phyloP scores from a whole-genome alignment of 2,888 invertebrate species.

The Machimus rusticus region DNA sequence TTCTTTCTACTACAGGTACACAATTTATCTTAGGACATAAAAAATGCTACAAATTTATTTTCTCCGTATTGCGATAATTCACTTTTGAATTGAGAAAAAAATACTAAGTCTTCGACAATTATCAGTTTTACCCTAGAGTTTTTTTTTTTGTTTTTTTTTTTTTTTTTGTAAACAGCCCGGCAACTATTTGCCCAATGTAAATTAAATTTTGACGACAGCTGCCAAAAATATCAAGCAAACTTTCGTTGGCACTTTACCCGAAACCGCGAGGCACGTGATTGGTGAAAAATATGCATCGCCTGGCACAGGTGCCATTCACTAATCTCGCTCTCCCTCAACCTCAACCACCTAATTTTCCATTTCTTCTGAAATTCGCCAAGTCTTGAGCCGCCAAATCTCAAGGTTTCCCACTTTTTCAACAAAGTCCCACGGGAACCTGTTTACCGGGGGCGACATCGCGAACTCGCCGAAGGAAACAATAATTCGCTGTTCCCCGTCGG shows the following conservation, averaged over 20 bases:
- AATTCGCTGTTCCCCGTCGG: background rate
- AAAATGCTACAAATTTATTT: too few species aligned
- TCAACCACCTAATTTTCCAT: background rate
- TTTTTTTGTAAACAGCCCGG: background rate
- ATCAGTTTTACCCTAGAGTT: too few species aligned
- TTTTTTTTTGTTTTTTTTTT: background rate
- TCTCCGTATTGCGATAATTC: too few species aligned
- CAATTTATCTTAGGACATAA: too few species aligned
- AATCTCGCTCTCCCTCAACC: background rate
- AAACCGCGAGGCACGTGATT: background rate
- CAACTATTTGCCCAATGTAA: background rate
- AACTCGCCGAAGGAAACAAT: background rate
- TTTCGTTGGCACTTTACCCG: background rate
- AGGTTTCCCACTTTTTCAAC: background rate
- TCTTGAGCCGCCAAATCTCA: background rate
- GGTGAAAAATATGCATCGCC: background rate
- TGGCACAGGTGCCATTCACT: background rate
- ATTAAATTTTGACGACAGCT: background rate
- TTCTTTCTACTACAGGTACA: too few species aligned
- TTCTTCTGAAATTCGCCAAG: background rate
- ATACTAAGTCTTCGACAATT: too few species aligned
- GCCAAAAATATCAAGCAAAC: background rate
- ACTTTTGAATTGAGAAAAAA: too few species aligned
- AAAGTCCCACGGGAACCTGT: background rate
- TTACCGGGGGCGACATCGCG: background rate